These are phyloP conservation scores for Cranoglanis bouderius DNA, from an alignment of 2,113 vertebrate genomes.

Conservation along the genomic window DNA sequence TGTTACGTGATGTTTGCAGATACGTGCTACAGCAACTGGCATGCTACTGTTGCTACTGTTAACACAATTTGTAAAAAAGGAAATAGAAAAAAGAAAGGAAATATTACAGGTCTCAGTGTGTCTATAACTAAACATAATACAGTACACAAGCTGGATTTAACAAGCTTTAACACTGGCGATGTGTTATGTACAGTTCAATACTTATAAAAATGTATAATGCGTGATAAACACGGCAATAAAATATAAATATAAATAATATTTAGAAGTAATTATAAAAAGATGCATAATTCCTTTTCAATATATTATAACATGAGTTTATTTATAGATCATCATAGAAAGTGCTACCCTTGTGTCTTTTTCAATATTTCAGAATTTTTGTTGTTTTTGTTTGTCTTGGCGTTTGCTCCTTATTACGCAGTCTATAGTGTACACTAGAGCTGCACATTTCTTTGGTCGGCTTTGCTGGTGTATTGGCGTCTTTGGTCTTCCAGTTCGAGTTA, in stretches of 20 bases:
- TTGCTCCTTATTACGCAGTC: not conserved
- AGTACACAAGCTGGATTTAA: not conserved
- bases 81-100: not conserved
- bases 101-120: not conserved
- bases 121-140: not conserved
- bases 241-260: not conserved
- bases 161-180: not conserved
- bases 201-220: not conserved
- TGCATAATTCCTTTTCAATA: not conserved
- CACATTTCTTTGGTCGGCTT: not conserved
- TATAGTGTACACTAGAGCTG: not conserved
- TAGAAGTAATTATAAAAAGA: not conserved
- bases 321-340: not conserved
- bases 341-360: not conserved
- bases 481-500: conserved; percentile 64
- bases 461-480: not conserved
- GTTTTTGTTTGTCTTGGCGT: not conserved
- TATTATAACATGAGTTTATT: not conserved
- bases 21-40: not conserved
- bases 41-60: too few species aligned
- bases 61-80: not conserved
- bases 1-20: not conserved
- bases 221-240: not conserved
- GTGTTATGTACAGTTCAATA: not conserved
- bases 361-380: not conserved